These are phyloP conservation scores for Acanthochromis polyacanthus DNA, from an alignment of 2,113 vertebrate species.

Conservation along the genomic window DNA sequence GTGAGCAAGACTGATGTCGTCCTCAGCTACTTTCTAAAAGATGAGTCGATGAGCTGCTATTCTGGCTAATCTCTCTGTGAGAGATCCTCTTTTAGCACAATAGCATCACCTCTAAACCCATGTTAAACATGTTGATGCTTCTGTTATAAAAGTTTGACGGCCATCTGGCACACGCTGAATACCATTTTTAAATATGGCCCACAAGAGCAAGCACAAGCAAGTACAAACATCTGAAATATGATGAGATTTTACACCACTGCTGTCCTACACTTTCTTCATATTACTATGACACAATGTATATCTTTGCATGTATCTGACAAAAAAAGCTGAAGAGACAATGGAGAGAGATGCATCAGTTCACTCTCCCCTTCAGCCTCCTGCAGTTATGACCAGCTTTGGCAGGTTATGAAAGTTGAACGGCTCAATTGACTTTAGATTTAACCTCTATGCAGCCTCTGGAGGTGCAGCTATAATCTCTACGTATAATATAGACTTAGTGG, in stretches of 20 bases:
- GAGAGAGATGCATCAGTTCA: not conserved
- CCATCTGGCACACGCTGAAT: slow-evolving; percentile 76
- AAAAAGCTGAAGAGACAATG: not conserved
- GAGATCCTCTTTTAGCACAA: slow-evolving; percentile 68
- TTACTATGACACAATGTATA: not conserved
- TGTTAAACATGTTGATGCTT: slow-evolving; percentile 70
- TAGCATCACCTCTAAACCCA: slow-evolving; percentile 61
- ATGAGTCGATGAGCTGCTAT: slow-evolving; percentile 46
- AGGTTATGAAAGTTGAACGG: slow-evolving; percentile 73
- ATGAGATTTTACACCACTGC: slow-evolving; percentile 27
- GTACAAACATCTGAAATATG: slow-evolving; percentile 66
- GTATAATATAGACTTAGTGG: slow-evolving; percentile 76
- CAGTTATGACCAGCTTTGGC: slow-evolving; percentile 55
- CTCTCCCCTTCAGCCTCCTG: slow-evolving; percentile 18
- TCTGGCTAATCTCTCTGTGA: slow-evolving; percentile 64
- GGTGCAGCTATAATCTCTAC: slow-evolving; percentile 65
- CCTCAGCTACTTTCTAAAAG: slow-evolving; percentile 51
- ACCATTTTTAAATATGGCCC: slow-evolving; percentile 52
- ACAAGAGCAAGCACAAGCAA: slow-evolving; percentile 72
- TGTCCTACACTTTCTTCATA: slow-evolving; percentile 8
- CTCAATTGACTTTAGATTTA: slow-evolving; percentile 78
- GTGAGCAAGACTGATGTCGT: slow-evolving; percentile 30
- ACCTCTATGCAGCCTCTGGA: slow-evolving; percentile 50
- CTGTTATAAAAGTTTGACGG: slow-evolving; percentile 62
- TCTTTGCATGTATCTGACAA: not conserved